A percentile compares a stretch with the other conserved stretches of the same genome.
phyloP scores from a whole-genome alignment of 2,113 vertebrate species.

The Leptobrachium ailaonicum region DNA sequence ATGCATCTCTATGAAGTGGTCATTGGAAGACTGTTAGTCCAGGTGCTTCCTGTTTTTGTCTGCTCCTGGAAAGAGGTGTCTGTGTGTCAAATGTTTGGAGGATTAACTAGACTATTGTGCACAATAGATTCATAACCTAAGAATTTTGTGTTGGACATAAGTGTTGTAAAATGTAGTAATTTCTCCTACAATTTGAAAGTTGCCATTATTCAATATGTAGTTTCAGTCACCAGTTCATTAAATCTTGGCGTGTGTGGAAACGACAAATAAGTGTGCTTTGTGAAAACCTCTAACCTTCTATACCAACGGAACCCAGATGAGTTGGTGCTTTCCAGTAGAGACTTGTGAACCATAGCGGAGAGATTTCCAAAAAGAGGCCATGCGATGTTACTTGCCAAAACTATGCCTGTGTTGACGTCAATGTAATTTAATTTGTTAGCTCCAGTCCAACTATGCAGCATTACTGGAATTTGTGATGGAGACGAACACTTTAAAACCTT shows the following conservation, averaged over 20 bases:
- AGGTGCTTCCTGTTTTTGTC: too few species aligned
- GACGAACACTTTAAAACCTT: neutral
- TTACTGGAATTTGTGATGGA: neutral
- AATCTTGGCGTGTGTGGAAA: neutral
- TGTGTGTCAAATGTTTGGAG: too few species aligned
- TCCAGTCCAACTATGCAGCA: neutral
- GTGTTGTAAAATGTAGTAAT: too few species aligned
- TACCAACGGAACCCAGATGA: neutral
- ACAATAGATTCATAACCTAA: too few species aligned
- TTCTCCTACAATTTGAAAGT: too few species aligned
- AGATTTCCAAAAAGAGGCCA: neutral
- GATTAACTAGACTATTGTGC: too few species aligned
- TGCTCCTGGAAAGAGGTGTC: too few species aligned
- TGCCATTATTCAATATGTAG: too few species aligned
- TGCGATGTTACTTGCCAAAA: neutral
- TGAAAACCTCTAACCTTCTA: neutral
- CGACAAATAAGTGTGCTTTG: conserved; percentile 2
- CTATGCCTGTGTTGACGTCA: too few species aligned
- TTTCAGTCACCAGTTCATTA: neutral
- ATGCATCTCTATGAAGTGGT: too few species aligned
- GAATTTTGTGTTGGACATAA: too few species aligned
- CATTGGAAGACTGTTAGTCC: too few species aligned
- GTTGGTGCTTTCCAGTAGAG: neutral
- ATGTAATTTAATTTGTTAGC: neutral
- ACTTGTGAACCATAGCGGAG: neutral